Evolutionary conservation across 2,888 invertebrate genomes (phyloP), one percentile per base, ranked within the genome.

Genomic region (Atherix ibis): DNA sequence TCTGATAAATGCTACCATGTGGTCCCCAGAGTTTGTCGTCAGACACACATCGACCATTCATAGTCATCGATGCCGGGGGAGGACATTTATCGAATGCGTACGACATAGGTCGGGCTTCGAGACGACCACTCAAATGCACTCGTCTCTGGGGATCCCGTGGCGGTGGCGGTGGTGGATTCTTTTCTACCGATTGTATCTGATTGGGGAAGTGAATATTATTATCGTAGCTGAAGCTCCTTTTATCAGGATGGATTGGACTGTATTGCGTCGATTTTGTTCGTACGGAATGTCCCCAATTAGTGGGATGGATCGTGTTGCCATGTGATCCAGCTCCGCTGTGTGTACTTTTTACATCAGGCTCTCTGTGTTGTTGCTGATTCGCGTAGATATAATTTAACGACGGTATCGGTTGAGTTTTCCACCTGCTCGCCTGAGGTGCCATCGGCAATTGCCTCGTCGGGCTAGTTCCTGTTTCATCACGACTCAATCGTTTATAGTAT

Each of bases 101-200:
- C 0, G 69, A 67, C 22, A 65, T 55, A 1, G 70, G 71, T 34
- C 70, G 58, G 35, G 47, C 45, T 41, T 51, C 62, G 48, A 44
- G 53, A 31, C 65, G 54, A 8, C 63, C 62, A 40, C 61, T 64
- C n/a, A 64, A 55, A 37, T 65, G 59, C n/a, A 68, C 63, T 35
- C 63, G 50, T 38, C 74, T 67, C 47, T 70, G 66, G 43, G 76
- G 80, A 56, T 79, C 81, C 45, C 79, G 64, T n/a, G 83, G 82
- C 1, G 84, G 83, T 18, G 83, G 83, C 4, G 77, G 74, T 0
- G 84, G 83, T 4, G 83, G 81, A 24, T 70, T 49, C 30, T 64
- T 66, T 37, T 44, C 48, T 2, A 4, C 17, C 15, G 9, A 13
- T 24, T 24, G 14, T n/a, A 15, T n/a, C 2, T 34, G 18, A 34